These are phyloP conservation scores for Pongo pygmaeus DNA, from an alignment of 2,113 vertebrate species.

Conservation along the genomic window DNA sequence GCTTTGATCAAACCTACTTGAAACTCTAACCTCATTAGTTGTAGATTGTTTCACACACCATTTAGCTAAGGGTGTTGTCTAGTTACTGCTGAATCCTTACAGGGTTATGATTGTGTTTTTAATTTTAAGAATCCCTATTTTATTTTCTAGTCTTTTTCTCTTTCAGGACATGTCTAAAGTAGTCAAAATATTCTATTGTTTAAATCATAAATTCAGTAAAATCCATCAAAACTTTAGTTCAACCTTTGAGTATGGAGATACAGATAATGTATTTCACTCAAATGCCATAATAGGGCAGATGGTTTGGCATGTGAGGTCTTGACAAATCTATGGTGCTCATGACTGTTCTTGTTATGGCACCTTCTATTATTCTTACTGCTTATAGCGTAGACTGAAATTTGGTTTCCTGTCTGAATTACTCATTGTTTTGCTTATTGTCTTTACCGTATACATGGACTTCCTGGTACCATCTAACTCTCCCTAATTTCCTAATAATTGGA, in stretches of 20 bases:
- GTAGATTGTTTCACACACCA: neutral
- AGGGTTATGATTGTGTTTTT: neutral
- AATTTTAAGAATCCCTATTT: neutral
- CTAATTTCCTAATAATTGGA: neutral
- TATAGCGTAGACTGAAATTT: conserved; percentile 9
- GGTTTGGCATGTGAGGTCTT: conserved; percentile 20
- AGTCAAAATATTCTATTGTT: conserved; percentile 10
- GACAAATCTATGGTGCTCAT: neutral
- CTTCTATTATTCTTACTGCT: conserved; percentile 2
- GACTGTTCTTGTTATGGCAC: neutral
- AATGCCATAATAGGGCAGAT: neutral
- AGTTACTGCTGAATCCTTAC: neutral
- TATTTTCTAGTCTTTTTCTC: neutral
- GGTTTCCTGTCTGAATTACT: conserved; percentile 34
- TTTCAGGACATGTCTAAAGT: neutral
- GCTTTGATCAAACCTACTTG: neutral
- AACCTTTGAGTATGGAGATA: neutral
- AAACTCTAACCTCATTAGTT: neutral
- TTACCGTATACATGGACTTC: neutral
- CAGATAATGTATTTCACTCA: conserved; percentile 26
- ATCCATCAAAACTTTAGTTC: neutral
- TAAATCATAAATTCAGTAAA: neutral
- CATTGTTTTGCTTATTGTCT: neutral
- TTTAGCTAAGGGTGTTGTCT: neutral
- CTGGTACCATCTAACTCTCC: neutral